These are phyloP conservation scores for Eupelmus urozonus DNA, from an alignment of 2,888 invertebrate genomes.

Conservation along the genomic window DNA sequence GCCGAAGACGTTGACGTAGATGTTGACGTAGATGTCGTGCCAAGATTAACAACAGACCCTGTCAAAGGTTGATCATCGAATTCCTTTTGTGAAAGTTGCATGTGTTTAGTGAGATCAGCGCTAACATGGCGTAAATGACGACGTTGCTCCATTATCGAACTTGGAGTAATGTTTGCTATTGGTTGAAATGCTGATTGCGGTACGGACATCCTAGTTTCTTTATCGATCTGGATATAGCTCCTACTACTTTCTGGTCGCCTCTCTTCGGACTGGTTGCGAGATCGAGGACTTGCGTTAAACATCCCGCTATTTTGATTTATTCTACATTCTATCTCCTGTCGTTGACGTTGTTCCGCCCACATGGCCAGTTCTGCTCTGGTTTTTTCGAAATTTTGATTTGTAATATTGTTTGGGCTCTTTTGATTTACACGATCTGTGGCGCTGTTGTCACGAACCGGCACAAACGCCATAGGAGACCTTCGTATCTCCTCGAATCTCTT, in stretches of 20 bases:
- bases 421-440: conserved; percentile 69
- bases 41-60: conserved; percentile 74
- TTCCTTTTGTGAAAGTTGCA: conserved; percentile 74
- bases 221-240: conserved; percentile 63
- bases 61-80: conserved; percentile 73
- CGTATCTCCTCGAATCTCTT: conserved; percentile 73
- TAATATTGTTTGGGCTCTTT: conserved; percentile 72
- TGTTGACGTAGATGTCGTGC: conserved; percentile 65
- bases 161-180: conserved; percentile 74
- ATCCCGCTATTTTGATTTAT: conserved; percentile 67
- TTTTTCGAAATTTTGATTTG: conserved; percentile 74
- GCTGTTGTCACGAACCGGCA: conserved; percentile 72
- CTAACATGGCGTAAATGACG: conserved; percentile 75
- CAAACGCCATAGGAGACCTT: conserved; percentile 74
- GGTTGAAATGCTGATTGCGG: conserved; percentile 74
- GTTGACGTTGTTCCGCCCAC: conserved; percentile 75
- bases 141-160: conserved; percentile 75
- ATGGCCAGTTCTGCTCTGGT: conserved; percentile 74
- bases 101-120: conserved; percentile 75
- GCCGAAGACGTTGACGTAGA: conserved; percentile 47
- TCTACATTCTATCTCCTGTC: conserved; percentile 73
- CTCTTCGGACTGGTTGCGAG: conserved; percentile 73
- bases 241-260: conserved; percentile 61
- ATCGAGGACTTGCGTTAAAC: conserved; percentile 72
- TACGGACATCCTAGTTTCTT: conserved; percentile 70